Percentiles rank a stretch among this genome's conserved stretches.
Conservation (phyloP, 2,113 vertebrate species). For the Poeciliopsis occidentalis region DNA sequence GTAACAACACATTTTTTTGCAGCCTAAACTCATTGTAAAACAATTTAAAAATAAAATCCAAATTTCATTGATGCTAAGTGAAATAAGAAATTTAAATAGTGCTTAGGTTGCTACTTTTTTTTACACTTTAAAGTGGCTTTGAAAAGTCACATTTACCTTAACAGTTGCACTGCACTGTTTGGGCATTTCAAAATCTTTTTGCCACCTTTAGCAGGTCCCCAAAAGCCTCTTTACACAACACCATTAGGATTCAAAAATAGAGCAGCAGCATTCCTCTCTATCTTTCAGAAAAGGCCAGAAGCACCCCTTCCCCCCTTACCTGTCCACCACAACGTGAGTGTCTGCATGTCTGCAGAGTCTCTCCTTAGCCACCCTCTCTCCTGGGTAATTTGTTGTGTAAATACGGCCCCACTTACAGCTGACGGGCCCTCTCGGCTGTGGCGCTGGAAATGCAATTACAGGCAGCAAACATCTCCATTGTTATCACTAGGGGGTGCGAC, state of each 20-base stretch:
- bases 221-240: conserved; percentile 26
- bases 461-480: conserved; percentile 82
- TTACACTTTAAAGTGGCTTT: background rate
- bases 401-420: conserved; percentile 76
- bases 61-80: background rate
- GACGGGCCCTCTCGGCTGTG: conserved; percentile 72
- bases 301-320: conserved; percentile 16
- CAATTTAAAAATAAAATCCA: background rate
- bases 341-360: conserved; percentile 32
- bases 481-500: conserved; percentile 74
- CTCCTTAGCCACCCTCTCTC: conserved; percentile 55
- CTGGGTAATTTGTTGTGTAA: conserved; percentile 81
- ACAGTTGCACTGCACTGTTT: conserved; percentile 2
- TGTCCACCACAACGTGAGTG: conserved; percentile 45
- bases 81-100: background rate
- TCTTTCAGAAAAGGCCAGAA: conserved; percentile 45
- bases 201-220: conserved; percentile 30
- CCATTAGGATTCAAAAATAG: conserved; percentile 28
- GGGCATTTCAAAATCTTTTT: background rate
- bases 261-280: conserved; percentile 16
- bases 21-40: background rate
- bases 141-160: background rate
- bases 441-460: conserved; percentile 81
- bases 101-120: too few relatives aligned
- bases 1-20: background rate